A percentile compares a stretch with the other conserved stretches of the same genome.
Conservation (phyloP, 2,797 vertebrate genomes). For the Hozukius guyotensis region DNA sequence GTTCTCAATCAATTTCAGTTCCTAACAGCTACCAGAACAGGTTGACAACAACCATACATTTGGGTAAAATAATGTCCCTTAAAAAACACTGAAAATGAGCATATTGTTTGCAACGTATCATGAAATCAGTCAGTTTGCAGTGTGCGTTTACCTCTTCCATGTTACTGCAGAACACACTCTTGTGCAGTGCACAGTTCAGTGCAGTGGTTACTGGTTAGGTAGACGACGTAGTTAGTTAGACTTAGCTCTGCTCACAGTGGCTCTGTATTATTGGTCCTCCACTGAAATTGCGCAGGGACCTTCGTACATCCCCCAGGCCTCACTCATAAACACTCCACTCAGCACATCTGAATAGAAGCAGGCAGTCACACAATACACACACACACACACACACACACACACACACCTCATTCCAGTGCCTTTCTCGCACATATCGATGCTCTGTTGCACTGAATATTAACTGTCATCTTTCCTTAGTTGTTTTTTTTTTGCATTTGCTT, state of each 20-base stretch:
- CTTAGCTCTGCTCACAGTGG: conserved; percentile 19
- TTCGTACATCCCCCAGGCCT: conserved; percentile 45
- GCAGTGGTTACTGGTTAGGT: conserved; percentile 15
- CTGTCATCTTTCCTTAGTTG: conserved; percentile 54
- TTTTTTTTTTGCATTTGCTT: conserved; percentile 37
- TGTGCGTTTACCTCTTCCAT: background rate
- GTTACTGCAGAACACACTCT: background rate
- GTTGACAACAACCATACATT: background rate
- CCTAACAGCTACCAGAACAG: background rate
- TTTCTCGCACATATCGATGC: conserved; percentile 31
- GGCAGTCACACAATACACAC: conserved; percentile 21
- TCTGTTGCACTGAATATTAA: conserved; percentile 53
- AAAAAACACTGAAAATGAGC: background rate
- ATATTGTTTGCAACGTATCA: background rate
- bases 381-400: background rate
- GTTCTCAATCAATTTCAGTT: background rate
- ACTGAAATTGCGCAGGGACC: conserved; percentile 74
- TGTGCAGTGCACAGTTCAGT: background rate
- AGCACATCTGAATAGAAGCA: conserved; percentile 72
- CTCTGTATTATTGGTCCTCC: conserved; percentile 43
- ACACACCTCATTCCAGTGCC: conserved; percentile 14
- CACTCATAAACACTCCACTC: conserved; percentile 67
- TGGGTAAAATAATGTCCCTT: background rate
- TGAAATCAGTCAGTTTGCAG: background rate
- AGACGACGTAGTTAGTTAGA: conserved; percentile 37